phyloP scores from a whole-genome alignment of 2,113 vertebrate species.

The Anarhynchus alexandrinus region DNA sequence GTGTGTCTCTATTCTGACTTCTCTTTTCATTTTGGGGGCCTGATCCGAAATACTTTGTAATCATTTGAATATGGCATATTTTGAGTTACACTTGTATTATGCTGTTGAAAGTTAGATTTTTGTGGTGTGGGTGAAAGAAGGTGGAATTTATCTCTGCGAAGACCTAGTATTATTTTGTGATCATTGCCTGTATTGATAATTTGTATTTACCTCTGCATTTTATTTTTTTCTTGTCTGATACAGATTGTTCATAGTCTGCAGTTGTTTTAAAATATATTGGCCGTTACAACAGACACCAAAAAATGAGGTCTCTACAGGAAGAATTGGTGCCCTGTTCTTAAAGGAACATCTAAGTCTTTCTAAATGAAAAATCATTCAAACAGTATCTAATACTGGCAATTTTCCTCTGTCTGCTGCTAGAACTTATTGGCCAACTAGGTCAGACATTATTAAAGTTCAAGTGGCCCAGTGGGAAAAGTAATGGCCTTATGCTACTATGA shows the following conservation, averaged over 20 bases:
- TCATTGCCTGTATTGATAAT: not conserved
- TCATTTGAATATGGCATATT: not conserved
- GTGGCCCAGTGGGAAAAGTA: conserved; percentile 72
- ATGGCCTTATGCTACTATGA: conserved; percentile 75
- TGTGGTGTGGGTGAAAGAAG: not conserved
- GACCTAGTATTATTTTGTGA: not conserved
- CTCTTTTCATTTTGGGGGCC: not conserved
- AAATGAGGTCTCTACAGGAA: conserved; percentile 56
- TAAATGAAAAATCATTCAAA: conserved; percentile 75
- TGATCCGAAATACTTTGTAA: not conserved
- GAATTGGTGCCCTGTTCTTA: conserved; percentile 66
- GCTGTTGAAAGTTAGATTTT: not conserved
- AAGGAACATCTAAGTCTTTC: conserved; percentile 69
- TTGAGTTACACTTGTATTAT: not conserved
- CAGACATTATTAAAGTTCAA: conserved; percentile 81
- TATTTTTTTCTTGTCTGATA: not conserved
- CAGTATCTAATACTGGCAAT: conserved; percentile 69
- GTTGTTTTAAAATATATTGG: conserved; percentile 22
- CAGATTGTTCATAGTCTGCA: not conserved
- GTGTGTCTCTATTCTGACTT: not conserved
- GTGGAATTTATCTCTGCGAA: not conserved
- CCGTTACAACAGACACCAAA: conserved; percentile 5
- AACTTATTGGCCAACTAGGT: conserved; percentile 76
- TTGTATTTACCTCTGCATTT: not conserved
- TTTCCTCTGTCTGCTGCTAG: conserved; percentile 72